Evolutionary conservation across 1,140 invertebrate genomes (phyloP).

Genomic region (Parapsyche elsis): DNA sequence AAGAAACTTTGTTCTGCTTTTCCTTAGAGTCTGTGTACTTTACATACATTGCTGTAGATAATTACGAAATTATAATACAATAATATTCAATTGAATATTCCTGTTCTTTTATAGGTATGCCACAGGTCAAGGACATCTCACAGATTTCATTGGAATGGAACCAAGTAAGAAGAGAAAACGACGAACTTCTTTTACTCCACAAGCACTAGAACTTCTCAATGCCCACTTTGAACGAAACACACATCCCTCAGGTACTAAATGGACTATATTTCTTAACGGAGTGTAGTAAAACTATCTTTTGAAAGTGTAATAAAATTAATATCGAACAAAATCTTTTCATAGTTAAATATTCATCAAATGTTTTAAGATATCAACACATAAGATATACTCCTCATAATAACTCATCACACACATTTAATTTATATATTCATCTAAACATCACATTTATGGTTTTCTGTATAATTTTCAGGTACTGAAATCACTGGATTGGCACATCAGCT

Average conservation of each 20-base stretch:
- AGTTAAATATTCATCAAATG: no score
- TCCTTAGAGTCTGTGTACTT: not conserved
- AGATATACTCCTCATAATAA: no score
- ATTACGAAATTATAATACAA: not conserved
- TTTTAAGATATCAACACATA: no score
- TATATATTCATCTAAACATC: no score
- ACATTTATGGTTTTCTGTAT: constrained; percentile 39
- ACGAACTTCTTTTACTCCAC: constrained; percentile 95
- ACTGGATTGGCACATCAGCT: constrained; percentile 94
- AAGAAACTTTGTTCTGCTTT: constrained; percentile 26
- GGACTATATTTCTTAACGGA: not conserved
- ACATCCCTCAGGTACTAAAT: constrained; percentile 91
- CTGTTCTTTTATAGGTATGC: constrained; percentile 79
- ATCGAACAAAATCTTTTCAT: no score
- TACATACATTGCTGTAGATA: not conserved
- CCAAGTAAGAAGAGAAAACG: constrained; percentile 96
- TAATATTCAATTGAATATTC: constrained; percentile 55
- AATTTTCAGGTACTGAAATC: constrained; percentile 89
- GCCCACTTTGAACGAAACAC: constrained; percentile 96
- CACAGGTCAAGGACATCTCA: constrained; percentile 90
- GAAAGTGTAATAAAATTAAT: no score
- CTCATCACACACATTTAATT: no score
- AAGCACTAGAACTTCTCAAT: constrained; percentile 93
- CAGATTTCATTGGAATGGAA: constrained; percentile 95
- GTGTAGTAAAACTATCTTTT: no score